Conservation (phyloP, 1,140 invertebrate genomes). For the Zaprionus kolodkinae region DNA sequence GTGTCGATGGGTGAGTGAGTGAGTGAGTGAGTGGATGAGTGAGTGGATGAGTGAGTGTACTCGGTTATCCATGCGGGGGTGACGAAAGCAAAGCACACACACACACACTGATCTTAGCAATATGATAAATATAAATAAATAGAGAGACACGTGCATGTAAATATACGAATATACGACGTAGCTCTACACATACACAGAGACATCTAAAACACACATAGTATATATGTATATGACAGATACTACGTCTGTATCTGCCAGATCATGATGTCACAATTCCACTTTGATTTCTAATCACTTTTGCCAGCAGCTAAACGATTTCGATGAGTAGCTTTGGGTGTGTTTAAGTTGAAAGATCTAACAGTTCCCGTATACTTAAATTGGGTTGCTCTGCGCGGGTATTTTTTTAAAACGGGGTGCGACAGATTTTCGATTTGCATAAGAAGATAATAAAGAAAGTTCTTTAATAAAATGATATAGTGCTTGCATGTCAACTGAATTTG, state of each 20-base stretch:
- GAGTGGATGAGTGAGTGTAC: neutral
- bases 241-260: neutral
- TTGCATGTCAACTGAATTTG: no score
- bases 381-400: no score
- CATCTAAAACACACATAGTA: no score
- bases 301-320: neutral
- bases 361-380: no score
- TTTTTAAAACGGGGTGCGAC: no score
- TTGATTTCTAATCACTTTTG: neutral
- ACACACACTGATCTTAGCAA: neutral
- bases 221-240: neutral
- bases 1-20: neutral
- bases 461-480: no score
- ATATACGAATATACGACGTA: neutral
- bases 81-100: neutral
- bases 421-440: no score
- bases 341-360: neutral
- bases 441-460: no score
- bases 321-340: neutral
- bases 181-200: neutral
- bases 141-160: slow-evolving; percentile 7
- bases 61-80: neutral
- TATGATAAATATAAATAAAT: slow-evolving; percentile 13
- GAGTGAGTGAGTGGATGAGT: neutral
- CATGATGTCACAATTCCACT: slow-evolving; percentile 12